phyloP scores from a whole-genome alignment of 2,113 vertebrate genomes.

The Verasper variegatus region DNA sequence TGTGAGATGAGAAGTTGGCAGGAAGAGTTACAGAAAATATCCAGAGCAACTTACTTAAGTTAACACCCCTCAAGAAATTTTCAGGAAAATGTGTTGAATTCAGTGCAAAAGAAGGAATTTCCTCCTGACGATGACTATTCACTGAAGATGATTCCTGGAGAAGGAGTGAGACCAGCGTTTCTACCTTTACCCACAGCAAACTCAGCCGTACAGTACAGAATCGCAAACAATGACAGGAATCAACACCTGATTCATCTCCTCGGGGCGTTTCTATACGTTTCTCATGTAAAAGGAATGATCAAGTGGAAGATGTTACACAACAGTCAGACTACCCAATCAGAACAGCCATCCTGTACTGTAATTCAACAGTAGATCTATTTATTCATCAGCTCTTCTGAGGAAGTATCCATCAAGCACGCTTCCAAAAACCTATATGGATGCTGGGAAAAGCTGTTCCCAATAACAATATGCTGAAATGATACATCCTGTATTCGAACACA shows the following conservation, averaged over 20 bases:
- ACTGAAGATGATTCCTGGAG: too few species aligned
- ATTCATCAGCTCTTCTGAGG: not conserved
- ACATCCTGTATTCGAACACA: constrained; percentile 61
- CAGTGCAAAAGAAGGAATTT: not conserved
- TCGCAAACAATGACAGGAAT: constrained; percentile 16
- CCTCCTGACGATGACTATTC: not conserved
- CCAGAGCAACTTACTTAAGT: too few species aligned
- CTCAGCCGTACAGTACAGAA: not conserved
- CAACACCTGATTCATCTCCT: not conserved
- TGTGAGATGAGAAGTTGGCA: too few species aligned
- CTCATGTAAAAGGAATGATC: not conserved
- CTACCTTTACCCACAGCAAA: not conserved
- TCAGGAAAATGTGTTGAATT: too few species aligned
- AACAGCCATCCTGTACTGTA: not conserved
- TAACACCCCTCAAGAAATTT: too few species aligned
- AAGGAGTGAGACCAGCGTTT: not conserved
- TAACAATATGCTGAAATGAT: constrained; percentile 66
- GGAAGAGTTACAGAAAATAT: too few species aligned
- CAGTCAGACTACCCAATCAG: not conserved
- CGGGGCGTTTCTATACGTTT: constrained; percentile 44
- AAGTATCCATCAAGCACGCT: constrained; percentile 44
- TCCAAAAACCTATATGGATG: constrained; percentile 21
- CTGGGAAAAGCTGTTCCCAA: constrained; percentile 22
- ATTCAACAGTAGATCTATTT: not conserved
- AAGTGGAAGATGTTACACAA: constrained; percentile 21